Evolutionary conservation across 1,140 invertebrate species (phyloP).

Genomic region (Hypsibius dujardini): DNA sequence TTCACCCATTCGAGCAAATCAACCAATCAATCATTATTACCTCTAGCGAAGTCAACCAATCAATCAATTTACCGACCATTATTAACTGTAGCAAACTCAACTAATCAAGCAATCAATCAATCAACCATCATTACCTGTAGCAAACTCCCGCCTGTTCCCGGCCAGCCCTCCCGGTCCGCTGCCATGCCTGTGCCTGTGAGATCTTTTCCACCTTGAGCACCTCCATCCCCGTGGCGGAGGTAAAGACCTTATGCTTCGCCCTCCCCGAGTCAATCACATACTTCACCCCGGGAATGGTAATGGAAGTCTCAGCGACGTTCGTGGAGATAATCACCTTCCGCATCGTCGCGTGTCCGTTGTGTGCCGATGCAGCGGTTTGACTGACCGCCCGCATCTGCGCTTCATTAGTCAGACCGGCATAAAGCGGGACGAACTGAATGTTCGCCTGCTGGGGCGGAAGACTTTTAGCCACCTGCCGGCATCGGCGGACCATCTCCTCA

Average conservation of each 20-base stretch:
- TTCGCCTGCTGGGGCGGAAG: not conserved
- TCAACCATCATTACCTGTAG: conserved; percentile 35
- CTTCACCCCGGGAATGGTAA: conserved; percentile 82
- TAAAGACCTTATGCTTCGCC: conserved; percentile 71
- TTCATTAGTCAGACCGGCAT: conserved; percentile 21
- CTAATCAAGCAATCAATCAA: too few relatives aligned
- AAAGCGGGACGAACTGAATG: conserved; percentile 16
- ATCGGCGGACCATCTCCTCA: conserved; percentile 39
- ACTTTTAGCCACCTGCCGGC: conserved; percentile 21
- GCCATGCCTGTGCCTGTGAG: conserved; percentile 77
- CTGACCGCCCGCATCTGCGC: conserved; percentile 20
- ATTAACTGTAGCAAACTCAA: too few relatives aligned
- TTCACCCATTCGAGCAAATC: too few relatives aligned
- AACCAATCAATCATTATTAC: too few relatives aligned
- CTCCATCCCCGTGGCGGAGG: conserved; percentile 62
- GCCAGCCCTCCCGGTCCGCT: conserved; percentile 72
- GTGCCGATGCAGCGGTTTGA: conserved; percentile 16
- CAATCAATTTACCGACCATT: too few relatives aligned
- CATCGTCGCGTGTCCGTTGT: conserved; percentile 32
- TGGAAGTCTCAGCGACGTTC: conserved; percentile 90
- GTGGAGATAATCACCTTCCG: conserved; percentile 87
- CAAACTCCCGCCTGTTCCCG: conserved; percentile 61
- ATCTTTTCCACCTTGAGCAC: conserved; percentile 59
- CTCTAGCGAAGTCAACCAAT: too few relatives aligned
- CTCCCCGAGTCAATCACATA: conserved; percentile 85